Percentiles rank a stretch among this genome's conserved stretches.
Conservation (phyloP, 2,888 invertebrate species). For the Drosophila birchii region DNA sequence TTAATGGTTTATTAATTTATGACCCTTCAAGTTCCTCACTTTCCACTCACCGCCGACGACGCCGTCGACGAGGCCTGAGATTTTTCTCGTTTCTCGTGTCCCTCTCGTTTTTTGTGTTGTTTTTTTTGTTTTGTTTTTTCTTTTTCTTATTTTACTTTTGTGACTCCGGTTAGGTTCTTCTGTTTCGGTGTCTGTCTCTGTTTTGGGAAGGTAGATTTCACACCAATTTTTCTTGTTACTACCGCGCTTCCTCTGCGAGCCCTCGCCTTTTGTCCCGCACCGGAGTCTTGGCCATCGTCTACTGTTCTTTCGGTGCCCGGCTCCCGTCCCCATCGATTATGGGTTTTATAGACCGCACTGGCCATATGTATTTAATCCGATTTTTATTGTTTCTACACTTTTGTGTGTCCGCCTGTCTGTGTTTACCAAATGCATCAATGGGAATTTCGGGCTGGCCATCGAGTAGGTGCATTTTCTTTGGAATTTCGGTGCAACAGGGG, state of each 20-base stretch:
- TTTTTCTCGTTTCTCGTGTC: conserved; percentile 48
- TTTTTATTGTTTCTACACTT: conserved; percentile 80
- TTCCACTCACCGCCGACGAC: conserved; percentile 65
- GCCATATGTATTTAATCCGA: conserved; percentile 78
- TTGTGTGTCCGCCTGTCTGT: conserved; percentile 37
- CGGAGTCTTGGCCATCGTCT: conserved; percentile 42
- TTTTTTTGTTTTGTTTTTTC: conserved; percentile 29
- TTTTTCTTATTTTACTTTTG: conserved; percentile 26
- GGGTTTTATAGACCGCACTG: conserved; percentile 67
- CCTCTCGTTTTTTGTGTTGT: conserved; percentile 34
- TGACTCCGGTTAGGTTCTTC: conserved; percentile 12
- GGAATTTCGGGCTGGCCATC: conserved; percentile 49
- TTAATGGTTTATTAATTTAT: conserved; percentile 85
- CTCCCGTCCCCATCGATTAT: conserved; percentile 78
- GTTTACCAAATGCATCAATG: conserved; percentile 70
- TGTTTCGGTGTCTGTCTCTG: conserved; percentile 15
- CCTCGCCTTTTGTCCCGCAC: conserved; percentile 8
- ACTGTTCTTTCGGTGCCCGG: conserved; percentile 54
- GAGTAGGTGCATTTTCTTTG: conserved; percentile 75
- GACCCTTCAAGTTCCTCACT: conserved; percentile 84
- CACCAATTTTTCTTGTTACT: conserved; percentile 80
- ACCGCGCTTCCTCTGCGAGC: conserved; percentile 57
- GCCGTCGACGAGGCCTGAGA: conserved; percentile 48
- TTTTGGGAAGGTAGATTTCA: conserved; percentile 68
- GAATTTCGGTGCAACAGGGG: conserved; percentile 67